These are phyloP conservation scores for Zosterops lateralis DNA, from an alignment of 2,113 vertebrate species.

Conservation along the genomic window DNA sequence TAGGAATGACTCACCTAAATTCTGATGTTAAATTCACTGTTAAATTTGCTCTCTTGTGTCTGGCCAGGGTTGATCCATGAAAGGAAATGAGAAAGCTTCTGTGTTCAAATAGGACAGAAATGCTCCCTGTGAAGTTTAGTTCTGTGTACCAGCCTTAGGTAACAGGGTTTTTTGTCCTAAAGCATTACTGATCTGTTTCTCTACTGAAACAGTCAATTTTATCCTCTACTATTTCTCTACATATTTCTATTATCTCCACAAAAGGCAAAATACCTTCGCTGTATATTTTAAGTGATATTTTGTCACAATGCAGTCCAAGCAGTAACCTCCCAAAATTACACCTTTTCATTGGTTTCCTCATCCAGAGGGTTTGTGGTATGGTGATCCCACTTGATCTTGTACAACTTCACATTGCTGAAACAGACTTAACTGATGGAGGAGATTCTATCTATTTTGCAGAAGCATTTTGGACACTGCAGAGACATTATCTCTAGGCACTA, in stretches of 20 bases:
- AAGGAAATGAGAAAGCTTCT: background rate
- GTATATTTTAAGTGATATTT: background rate
- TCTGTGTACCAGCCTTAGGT: background rate
- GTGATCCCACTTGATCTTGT: background rate
- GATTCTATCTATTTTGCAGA: background rate
- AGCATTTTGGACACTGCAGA: background rate
- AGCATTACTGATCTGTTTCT: background rate
- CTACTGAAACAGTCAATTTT: background rate
- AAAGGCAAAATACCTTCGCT: background rate
- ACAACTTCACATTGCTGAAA: background rate
- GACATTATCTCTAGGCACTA: background rate
- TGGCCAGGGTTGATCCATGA: background rate
- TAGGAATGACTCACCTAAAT: constrained; percentile 2
- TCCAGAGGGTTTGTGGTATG: background rate
- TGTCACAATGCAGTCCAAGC: background rate
- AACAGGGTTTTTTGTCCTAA: background rate
- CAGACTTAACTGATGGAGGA: background rate
- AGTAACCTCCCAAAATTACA: background rate
- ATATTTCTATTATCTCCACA: background rate
- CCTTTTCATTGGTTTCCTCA: background rate
- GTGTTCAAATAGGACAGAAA: background rate
- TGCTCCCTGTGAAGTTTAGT: background rate
- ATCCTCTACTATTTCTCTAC: background rate
- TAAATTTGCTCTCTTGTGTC: background rate
- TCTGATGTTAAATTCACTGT: background rate